Evolutionary conservation across 2,113 vertebrate species (phyloP).

Genomic region (Azemiops feae): DNA sequence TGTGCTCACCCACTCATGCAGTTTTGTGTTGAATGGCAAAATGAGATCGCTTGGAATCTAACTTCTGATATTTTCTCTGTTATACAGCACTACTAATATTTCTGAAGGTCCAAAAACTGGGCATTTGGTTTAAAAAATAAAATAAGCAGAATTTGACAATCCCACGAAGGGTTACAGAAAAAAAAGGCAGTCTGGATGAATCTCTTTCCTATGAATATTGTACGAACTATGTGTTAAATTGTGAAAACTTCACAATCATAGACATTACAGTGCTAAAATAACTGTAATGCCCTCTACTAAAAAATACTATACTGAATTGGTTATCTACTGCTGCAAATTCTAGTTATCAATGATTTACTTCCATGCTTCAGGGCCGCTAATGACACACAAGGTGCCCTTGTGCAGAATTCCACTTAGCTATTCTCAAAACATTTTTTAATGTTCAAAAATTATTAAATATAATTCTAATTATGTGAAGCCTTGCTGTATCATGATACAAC

Average conservation of each 20-base stretch:
- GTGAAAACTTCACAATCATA: neutral
- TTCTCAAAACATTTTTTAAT: neutral
- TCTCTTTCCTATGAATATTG: neutral
- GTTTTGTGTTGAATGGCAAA: conserved; percentile 34
- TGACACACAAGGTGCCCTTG: neutral
- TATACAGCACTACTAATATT: conserved; percentile 21
- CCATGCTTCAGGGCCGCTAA: neutral
- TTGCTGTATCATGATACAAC: neutral
- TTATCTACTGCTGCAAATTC: neutral
- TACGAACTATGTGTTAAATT: neutral
- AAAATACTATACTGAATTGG: neutral
- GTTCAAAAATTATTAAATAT: neutral
- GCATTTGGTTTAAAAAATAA: neutral
- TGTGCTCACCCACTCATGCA: conserved; percentile 39
- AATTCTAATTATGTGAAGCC: neutral
- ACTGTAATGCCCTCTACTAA: neutral
- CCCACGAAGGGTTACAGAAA: neutral
- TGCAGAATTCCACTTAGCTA: neutral
- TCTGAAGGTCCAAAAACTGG: neutral
- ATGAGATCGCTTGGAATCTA: neutral
- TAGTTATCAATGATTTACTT: neutral
- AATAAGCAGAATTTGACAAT: neutral
- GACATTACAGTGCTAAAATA: neutral
- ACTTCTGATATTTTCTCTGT: neutral
- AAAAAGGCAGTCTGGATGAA: neutral